phyloP scores from a whole-genome alignment of 2,797 vertebrate species.

The Myotis findleyi region DNA sequence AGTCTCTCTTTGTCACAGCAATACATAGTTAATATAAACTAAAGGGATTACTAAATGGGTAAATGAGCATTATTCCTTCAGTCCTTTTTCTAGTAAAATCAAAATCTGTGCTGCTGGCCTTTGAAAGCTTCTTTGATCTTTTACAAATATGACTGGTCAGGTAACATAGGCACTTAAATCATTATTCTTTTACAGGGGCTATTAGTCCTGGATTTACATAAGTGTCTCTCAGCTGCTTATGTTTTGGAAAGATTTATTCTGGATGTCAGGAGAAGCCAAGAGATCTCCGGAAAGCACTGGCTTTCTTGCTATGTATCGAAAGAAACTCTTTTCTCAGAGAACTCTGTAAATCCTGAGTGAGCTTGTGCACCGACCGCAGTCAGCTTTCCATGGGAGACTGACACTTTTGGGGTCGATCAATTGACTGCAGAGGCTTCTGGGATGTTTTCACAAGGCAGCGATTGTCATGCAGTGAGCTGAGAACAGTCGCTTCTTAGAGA shows the following conservation, averaged over 20 bases:
- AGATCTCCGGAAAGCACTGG: neutral
- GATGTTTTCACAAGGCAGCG: constrained; percentile 51
- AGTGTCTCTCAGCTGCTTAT: neutral
- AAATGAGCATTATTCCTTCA: constrained; percentile 48
- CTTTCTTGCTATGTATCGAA: neutral
- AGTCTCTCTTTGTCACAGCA: constrained; percentile 75
- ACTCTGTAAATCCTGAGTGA: constrained; percentile 23
- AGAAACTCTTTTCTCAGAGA: constrained; percentile 42
- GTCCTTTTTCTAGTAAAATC: constrained; percentile 51
- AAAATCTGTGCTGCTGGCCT: constrained; percentile 44
- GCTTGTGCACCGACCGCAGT: neutral
- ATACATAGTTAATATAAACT: constrained; percentile 67
- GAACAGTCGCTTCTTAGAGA: constrained; percentile 60
- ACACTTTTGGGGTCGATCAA: constrained; percentile 61
- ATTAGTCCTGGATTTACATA: neutral
- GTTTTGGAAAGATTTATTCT: constrained; percentile 57
- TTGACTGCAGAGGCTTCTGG: constrained; percentile 62
- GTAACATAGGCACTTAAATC: neutral
- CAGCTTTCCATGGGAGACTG: constrained; percentile 45
- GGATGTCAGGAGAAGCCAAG: constrained; percentile 33
- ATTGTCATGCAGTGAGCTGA: constrained; percentile 67
- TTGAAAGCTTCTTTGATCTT: constrained; percentile 59
- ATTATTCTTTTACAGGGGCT: constrained; percentile 2
- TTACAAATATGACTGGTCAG: constrained; percentile 28
- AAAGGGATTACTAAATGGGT: constrained; percentile 62